Evolutionary conservation across 2,113 vertebrate genomes (phyloP).

Genomic region (Campylomormyrus tamandua): DNA sequence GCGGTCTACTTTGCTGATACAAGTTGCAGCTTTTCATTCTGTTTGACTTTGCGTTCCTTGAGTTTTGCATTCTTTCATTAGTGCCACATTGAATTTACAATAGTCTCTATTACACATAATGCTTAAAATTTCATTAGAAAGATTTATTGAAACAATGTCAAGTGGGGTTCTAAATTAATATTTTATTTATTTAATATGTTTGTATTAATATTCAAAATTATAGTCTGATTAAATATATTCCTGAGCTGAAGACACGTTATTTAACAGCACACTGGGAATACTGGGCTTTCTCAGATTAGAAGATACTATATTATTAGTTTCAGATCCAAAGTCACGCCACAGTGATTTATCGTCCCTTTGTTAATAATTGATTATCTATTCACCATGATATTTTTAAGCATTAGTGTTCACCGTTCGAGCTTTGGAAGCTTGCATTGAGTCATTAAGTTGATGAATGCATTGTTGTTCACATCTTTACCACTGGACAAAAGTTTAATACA

Average conservation of each 20-base stretch:
- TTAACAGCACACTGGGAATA: background rate
- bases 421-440: background rate
- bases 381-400: background rate
- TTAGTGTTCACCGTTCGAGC: background rate
- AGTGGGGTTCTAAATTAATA: background rate
- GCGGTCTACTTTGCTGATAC: background rate
- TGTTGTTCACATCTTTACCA: background rate
- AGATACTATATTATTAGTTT: background rate
- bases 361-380: background rate
- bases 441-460: background rate
- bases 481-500: background rate
- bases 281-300: background rate
- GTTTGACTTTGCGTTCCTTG: background rate
- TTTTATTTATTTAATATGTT: background rate
- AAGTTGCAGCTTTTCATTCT: background rate
- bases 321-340: background rate
- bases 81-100: constrained; percentile 9
- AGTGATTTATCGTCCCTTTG: background rate
- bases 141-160: background rate
- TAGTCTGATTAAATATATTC: background rate
- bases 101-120: background rate
- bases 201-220: background rate
- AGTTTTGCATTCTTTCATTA: background rate
- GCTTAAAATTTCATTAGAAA: background rate
- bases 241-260: background rate